A percentile compares a stretch with the other conserved stretches of the same genome.
Conservation (phyloP, 2,888 invertebrate genomes). For the Erebia aethiops region DNA sequence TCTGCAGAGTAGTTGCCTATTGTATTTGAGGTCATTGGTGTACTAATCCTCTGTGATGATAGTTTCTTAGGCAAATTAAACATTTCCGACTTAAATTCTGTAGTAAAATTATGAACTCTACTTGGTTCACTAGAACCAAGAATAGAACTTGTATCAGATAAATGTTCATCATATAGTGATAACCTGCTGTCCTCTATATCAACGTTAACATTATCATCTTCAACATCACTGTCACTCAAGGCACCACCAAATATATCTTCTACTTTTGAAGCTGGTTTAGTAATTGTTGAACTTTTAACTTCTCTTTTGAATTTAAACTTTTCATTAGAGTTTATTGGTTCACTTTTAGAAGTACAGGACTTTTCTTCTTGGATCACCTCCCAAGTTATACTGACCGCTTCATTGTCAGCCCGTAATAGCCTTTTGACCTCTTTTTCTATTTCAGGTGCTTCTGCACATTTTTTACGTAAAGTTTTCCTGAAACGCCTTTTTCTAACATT, state of each 20-base stretch:
- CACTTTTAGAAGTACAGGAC: constrained; percentile 64
- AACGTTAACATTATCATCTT: constrained; percentile 90
- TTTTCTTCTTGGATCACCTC: constrained; percentile 95
- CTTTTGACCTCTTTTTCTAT: constrained; percentile 99
- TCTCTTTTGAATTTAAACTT: constrained; percentile 60
- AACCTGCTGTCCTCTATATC: constrained; percentile 92
- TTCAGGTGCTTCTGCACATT: constrained; percentile 98
- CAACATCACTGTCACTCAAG: constrained; percentile 93
- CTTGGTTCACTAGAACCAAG: constrained; percentile 50
- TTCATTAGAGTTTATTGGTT: constrained; percentile 53
- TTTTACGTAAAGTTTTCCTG: constrained; percentile 97
- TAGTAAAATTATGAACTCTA: constrained; percentile 46
- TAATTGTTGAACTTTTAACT: constrained; percentile 40
- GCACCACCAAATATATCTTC: constrained; percentile 95
- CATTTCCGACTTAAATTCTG: constrained; percentile 70
- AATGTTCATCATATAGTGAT: constrained; percentile 85
- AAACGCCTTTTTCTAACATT: constrained; percentile 96
- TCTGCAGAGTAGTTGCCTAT: constrained; percentile 21
- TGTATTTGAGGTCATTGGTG: background rate
- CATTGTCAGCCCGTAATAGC: constrained; percentile 94
- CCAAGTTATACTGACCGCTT: constrained; percentile 94
- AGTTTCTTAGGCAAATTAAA: constrained; percentile 44
- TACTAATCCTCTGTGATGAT: constrained; percentile 12
- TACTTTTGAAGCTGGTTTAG: constrained; percentile 60
- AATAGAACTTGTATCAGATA: constrained; percentile 84